Percentiles rank a stretch among this genome's conserved stretches.
Evolutionary conservation across 2,797 vertebrate genomes (phyloP).

Genomic region (Siniperca obscura): DNA sequence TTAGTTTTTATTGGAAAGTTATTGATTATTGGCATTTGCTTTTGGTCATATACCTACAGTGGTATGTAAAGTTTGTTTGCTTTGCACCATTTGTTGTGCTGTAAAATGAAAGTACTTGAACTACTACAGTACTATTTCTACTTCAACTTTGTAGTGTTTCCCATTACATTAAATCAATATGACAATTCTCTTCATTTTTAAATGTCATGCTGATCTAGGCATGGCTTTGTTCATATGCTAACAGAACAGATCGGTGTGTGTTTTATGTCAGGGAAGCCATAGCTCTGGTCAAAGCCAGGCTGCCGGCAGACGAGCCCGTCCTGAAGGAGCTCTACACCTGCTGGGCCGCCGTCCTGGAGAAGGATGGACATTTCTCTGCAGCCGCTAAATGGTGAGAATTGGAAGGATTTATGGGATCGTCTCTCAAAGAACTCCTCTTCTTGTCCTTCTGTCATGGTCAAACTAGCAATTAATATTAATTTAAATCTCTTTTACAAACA

Average conservation of each 20-base stretch:
- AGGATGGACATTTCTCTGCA: slow-evolving; percentile 93
- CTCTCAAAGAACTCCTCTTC: not conserved
- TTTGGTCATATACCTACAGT: not conserved
- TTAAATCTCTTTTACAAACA: not conserved
- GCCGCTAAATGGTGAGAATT: slow-evolving; percentile 93
- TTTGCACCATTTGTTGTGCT: too few species aligned
- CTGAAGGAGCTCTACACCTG: slow-evolving; percentile 90
- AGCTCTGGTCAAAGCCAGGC: slow-evolving; percentile 91
- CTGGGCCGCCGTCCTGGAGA: slow-evolving; percentile 94
- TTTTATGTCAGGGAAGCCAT: slow-evolving; percentile 90
- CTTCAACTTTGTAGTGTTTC: not conserved
- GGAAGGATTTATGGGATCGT: too few species aligned
- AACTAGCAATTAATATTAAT: not conserved
- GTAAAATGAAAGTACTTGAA: not conserved
- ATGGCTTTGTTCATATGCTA: not conserved
- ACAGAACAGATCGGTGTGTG: slow-evolving; percentile 3
- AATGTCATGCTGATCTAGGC: not conserved
- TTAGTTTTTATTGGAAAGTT: not conserved
- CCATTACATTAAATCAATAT: not conserved
- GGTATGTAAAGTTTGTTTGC: too few species aligned
- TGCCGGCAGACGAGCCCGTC: slow-evolving; percentile 90
- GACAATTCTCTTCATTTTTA: not conserved
- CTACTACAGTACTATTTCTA: too few species aligned
- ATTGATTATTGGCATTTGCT: not conserved
- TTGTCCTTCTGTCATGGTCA: too few species aligned